Base-by-base conservation (phyloP, 2,113 vertebrate genomes). In the Brachypodius melanocephalos region DNA sequence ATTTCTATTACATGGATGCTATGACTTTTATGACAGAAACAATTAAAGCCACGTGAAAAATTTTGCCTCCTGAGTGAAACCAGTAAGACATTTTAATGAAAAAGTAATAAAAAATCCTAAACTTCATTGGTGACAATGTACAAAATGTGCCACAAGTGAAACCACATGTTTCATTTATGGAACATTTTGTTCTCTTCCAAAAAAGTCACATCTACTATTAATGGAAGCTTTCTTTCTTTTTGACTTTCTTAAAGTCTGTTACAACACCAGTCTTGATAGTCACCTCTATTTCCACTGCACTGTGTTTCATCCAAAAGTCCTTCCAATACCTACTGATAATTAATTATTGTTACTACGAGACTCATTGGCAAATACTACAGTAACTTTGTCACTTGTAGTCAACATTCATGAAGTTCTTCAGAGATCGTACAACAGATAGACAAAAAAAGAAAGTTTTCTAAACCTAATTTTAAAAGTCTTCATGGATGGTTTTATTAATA, bases 1-100 rank as follows among this genome's bases (percentile, higher is more conserved):
- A 94, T 96, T 95, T 90, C 82, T 95, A 81, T 95, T 96, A 93
- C 93, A 96, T 52, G 79, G 93, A 96, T 96, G 91, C 91, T 94
- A 93, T 90, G 94, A 86, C 90, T 96, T 96, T 95, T 96, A 96
- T 95, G 95, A 95, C 88, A 96, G 93, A 96, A 96, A 94, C 95
- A 90, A 96, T 96, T 96, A 96, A 97, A 97, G 82, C 72, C 94
- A 94, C n/a, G 85, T 97, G 95, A 96, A 96, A 96, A 93, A 75
- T 88, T 94, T 84, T 96, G 95, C 94, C 94, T 97, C 92, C 93
- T 96, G 96, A 97, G 85, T 90, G 90, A 96, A 97, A 96, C 75
- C 90, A 97, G 94, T 90, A 90, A 94, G 94, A 94, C 77, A 66
- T 95, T 97, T 96, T 97, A 96, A 97, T 94, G 91, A 97, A 96